Conservation (phyloP, 2,888 invertebrate species). For the Hirtodrosophila duncani region DNA sequence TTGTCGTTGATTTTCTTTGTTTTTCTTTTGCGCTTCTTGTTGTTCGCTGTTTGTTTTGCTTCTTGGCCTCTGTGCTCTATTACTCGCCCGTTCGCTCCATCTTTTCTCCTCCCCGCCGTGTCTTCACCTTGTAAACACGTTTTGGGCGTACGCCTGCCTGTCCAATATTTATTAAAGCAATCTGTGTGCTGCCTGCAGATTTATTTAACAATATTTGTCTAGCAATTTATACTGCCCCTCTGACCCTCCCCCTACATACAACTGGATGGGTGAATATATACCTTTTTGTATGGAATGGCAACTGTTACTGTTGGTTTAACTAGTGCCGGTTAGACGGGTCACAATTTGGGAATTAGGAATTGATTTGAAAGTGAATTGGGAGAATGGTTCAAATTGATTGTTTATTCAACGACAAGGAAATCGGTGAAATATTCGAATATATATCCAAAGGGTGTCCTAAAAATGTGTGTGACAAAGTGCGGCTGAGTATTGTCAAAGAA, state of each 20-base stretch:
- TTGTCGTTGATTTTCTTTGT: slow-evolving; percentile 50
- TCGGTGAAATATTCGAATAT: too few species aligned
- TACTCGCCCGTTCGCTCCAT: background rate
- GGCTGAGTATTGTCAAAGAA: too few species aligned
- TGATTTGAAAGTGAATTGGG: slow-evolving; percentile 21
- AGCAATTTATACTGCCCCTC: slow-evolving; percentile 43
- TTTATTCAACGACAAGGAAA: too few species aligned
- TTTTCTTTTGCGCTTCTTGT: background rate
- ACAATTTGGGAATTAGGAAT: slow-evolving; percentile 9
- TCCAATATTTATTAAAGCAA: slow-evolving; percentile 72
- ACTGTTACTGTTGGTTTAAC: too few species aligned
- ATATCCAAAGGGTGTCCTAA: too few species aligned
- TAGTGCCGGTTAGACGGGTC: too few species aligned
- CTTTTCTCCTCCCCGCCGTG: slow-evolving; percentile 1
- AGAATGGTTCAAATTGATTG: too few species aligned
- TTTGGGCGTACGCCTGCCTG: slow-evolving; percentile 35
- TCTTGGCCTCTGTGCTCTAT: background rate
- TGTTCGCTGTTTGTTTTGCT: background rate
- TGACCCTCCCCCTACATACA: slow-evolving; percentile 6
- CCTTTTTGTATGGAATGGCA: background rate
- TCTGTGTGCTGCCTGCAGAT: slow-evolving; percentile 56
- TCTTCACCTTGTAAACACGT: slow-evolving; percentile 56
- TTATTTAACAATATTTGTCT: slow-evolving; percentile 64
- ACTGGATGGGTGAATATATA: background rate
- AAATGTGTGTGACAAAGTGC: too few species aligned